Evolutionary conservation across 2,113 vertebrate species (phyloP).

Genomic region (Xiphorhynchus elegans): DNA sequence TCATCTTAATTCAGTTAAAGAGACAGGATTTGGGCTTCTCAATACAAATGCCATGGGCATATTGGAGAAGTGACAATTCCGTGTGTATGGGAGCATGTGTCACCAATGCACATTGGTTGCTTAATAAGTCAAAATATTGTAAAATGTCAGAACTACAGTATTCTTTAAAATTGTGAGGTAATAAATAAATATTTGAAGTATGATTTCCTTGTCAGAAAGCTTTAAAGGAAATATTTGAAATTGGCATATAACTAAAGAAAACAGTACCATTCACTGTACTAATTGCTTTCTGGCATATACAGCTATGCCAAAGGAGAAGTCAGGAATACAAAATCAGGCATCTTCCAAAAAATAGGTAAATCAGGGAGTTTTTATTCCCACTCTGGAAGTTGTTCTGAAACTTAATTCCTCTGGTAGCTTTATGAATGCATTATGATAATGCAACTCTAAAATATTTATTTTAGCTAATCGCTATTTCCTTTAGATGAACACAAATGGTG

Average conservation of each 20-base stretch:
- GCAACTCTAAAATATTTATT: constrained; percentile 36
- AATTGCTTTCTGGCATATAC: not conserved
- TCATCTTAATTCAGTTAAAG: not conserved
- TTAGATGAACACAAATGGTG: not conserved
- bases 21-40: not conserved
- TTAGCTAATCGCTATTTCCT: constrained; percentile 19
- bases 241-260: not conserved
- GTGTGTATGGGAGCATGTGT: not conserved
- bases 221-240: not conserved
- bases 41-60: not conserved
- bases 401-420: not conserved
- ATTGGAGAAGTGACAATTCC: not conserved
- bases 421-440: not conserved
- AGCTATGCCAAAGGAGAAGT: not conserved
- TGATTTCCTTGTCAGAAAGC: not conserved
- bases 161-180: not conserved
- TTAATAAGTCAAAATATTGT: not conserved
- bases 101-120: not conserved
- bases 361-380: not conserved
- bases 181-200: not conserved
- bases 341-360: not conserved
- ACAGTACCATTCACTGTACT: not conserved
- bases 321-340: not conserved
- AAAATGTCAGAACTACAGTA: not conserved
- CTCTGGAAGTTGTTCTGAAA: not conserved